Conservation (phyloP, 2,113 vertebrate species). For the Mugil cephalus region DNA sequence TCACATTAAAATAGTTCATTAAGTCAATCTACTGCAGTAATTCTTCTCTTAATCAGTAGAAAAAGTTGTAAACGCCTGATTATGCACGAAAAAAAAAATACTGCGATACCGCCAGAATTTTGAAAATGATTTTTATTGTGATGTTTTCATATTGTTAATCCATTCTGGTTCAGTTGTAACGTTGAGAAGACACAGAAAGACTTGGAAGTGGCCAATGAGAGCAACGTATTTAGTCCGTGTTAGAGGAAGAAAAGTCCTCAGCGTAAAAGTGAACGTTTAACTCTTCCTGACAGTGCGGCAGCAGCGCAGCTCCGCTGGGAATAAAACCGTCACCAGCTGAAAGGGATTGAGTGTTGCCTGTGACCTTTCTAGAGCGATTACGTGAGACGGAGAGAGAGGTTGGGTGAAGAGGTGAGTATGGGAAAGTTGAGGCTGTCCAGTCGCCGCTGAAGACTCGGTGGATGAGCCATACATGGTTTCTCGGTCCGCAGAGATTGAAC, state of each 20-base stretch:
- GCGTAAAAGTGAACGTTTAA: neutral
- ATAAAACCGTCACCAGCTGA: slow-evolving; percentile 54
- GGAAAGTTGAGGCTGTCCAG: slow-evolving; percentile 25
- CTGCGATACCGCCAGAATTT: too few relatives aligned
- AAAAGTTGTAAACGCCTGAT: too few relatives aligned
- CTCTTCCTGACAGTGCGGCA: neutral
- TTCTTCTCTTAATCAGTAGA: too few relatives aligned
- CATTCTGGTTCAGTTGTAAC: too few relatives aligned
- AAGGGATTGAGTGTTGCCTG: slow-evolving; percentile 67
- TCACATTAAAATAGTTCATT: too few relatives aligned
- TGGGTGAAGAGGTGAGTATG: neutral
- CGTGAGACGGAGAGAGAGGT: neutral
- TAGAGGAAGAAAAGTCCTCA: neutral
- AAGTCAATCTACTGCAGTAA: too few relatives aligned
- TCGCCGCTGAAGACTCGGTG: slow-evolving; percentile 7
- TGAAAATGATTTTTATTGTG: too few relatives aligned
- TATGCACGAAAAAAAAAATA: too few relatives aligned
- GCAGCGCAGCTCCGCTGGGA: slow-evolving; percentile 8
- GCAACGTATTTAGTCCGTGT: neutral
- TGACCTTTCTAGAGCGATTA: slow-evolving; percentile 67
- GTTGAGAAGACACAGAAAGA: too few relatives aligned
- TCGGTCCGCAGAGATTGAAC: neutral
- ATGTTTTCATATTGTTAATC: too few relatives aligned
- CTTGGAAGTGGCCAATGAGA: too few relatives aligned
- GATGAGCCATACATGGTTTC: neutral